These are phyloP conservation scores for Troilus luridus DNA, from an alignment of 2,888 invertebrate genomes.

Conservation along the genomic window DNA sequence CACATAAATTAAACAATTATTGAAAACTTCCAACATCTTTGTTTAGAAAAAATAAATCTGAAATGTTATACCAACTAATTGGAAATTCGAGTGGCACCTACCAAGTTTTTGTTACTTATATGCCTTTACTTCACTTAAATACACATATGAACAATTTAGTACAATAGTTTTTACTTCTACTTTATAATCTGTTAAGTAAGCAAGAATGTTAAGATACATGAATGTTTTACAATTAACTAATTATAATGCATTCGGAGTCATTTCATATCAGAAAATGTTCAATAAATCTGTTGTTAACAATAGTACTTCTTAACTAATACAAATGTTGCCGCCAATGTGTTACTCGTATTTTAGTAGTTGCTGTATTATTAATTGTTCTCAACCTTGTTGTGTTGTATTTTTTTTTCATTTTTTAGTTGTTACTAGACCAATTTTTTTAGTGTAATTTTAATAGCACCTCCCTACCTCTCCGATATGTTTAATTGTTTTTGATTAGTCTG, in stretches of 20 bases:
- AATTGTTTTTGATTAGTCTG: conserved; percentile 55
- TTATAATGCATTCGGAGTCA: conserved; percentile 54
- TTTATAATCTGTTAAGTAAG: conserved; percentile 64
- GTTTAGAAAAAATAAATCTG: conserved; percentile 54
- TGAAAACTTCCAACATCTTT: conserved; percentile 22
- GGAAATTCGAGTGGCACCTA: conserved; percentile 57
- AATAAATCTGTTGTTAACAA: conserved; percentile 46
- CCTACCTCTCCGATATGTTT: conserved; percentile 50
- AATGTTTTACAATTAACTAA: conserved; percentile 64
- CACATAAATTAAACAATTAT: conserved; percentile 56
- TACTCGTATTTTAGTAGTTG: conserved; percentile 48
- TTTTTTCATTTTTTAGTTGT: conserved; percentile 34
- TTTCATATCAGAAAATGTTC: conserved; percentile 60
- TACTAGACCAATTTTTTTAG: conserved; percentile 51
- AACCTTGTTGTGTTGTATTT: conserved; percentile 49
- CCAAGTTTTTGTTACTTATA: conserved; percentile 56
- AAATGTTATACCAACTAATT: conserved; percentile 55
- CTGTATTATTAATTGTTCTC: conserved; percentile 55
- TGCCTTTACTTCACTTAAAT: conserved; percentile 58
- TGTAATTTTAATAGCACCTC: conserved; percentile 49
- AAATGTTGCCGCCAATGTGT: conserved; percentile 53
- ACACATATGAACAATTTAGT: conserved; percentile 62
- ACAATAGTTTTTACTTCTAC: conserved; percentile 64
- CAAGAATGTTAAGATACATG: conserved; percentile 63
- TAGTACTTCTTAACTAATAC: conserved; percentile 49